Conservation (phyloP, 2,888 invertebrate species). For the Conchocele bisecta region DNA sequence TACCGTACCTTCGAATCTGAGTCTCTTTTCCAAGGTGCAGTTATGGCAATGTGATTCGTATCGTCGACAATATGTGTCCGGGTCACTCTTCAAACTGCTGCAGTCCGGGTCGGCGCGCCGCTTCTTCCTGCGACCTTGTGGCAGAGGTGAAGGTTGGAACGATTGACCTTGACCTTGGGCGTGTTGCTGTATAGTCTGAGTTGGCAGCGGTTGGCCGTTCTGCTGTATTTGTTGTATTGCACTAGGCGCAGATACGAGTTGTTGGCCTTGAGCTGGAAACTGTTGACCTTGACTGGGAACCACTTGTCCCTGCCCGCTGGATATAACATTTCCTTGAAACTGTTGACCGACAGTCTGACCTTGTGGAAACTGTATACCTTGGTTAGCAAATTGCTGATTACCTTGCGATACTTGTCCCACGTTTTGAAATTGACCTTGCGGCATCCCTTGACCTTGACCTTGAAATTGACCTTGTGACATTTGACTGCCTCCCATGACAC, state of each 20-base stretch:
- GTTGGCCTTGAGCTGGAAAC: constrained; percentile 21
- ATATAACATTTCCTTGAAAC: no score
- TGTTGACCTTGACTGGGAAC: not conserved
- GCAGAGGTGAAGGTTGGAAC: not conserved
- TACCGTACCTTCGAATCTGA: constrained; percentile 56
- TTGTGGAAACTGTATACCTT: no score
- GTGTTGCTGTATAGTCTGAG: not conserved
- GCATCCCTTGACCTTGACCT: constrained; percentile 1
- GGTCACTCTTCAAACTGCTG: constrained; percentile 35
- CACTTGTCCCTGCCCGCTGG: no score
- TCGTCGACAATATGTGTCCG: constrained; percentile 43
- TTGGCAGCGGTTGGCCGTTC: not conserved
- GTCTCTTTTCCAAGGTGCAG: constrained; percentile 52
- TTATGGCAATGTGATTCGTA: constrained; percentile 54
- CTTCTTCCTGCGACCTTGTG: constrained; percentile 28
- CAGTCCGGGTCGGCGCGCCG: constrained; percentile 47
- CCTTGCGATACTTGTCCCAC: no score
- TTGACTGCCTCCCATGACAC: not conserved
- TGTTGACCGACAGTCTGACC: no score
- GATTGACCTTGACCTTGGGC: constrained; percentile 12
- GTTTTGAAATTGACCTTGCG: no score
- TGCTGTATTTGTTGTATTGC: not conserved
- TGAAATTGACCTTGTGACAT: constrained; percentile 19
- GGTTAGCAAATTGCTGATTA: no score
- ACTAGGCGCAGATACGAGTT: not conserved